Evolutionary conservation across 2,113 vertebrate species (phyloP).

Genomic region (Pelvicachromis taeniatus): DNA sequence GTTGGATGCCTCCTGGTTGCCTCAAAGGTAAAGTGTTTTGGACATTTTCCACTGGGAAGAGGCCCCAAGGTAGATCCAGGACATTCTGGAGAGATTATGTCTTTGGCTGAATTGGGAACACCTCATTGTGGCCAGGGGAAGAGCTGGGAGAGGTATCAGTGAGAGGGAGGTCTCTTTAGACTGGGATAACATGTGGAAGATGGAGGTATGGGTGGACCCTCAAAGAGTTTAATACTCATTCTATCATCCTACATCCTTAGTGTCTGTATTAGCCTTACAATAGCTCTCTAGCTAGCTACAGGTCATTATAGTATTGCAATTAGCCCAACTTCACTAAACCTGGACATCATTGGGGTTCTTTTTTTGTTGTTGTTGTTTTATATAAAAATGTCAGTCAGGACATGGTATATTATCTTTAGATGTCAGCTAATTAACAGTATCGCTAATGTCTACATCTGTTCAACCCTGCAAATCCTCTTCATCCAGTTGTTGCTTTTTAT

Average conservation of each 20-base stretch:
- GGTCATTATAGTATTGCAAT: not conserved
- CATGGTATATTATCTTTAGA: not conserved
- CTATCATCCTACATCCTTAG: not conserved
- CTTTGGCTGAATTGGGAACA: not conserved
- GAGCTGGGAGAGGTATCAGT: not conserved
- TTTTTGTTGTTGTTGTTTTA: not conserved
- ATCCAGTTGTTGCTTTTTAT: not conserved
- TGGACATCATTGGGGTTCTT: not conserved
- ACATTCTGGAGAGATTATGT: not conserved
- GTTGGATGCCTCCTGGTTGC: not conserved
- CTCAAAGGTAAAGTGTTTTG: not conserved
- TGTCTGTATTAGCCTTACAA: not conserved
- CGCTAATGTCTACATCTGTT: not conserved
- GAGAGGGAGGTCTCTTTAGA: not conserved
- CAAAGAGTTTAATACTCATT: not conserved
- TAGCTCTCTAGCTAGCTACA: not conserved
- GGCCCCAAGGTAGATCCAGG: not conserved
- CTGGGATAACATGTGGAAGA: not conserved
- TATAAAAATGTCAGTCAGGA: not conserved
- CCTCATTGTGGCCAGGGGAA: not conserved
- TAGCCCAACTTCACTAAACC: not conserved
- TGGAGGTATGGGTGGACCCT: not conserved
- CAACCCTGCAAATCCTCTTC: not conserved
- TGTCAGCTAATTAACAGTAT: not conserved
- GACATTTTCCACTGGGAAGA: not conserved